Conservation (phyloP, 2,888 invertebrate species). For the Coleophora deauratella region DNA sequence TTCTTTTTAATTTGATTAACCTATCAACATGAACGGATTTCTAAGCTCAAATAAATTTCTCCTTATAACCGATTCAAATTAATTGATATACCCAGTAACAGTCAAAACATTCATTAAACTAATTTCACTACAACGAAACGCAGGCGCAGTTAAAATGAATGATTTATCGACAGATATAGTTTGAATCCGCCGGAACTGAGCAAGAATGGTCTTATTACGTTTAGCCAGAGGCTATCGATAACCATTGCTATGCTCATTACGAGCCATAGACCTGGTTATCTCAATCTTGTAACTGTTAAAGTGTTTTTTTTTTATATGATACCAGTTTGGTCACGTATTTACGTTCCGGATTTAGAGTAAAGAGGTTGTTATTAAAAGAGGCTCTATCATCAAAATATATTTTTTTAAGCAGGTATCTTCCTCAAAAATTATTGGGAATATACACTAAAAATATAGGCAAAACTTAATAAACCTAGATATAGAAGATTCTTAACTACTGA, state of each 20-base stretch:
- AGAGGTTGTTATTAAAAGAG: no score
- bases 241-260: constrained; percentile 7
- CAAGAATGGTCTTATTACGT: constrained; percentile 15
- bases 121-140: constrained; percentile 12
- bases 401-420: no score
- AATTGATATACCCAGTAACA: background rate
- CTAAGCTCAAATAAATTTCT: background rate
- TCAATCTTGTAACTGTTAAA: no score
- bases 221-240: constrained; percentile 9
- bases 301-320: no score
- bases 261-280: background rate
- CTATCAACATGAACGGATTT: background rate
- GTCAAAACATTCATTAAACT: constrained; percentile 9
- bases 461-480: no score
- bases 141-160: constrained; percentile 8
- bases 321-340: no score
- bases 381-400: no score
- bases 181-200: constrained; percentile 18
- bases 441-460: no score
- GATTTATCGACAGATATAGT: constrained; percentile 11
- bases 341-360: no score
- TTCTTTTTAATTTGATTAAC: no score
- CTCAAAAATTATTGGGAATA: no score
- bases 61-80: background rate
- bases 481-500: no score